A percentile compares a stretch with the other conserved stretches of the same genome.
Evolutionary conservation across 1,140 invertebrate species (phyloP).

Genomic region (Apolygus lucorum): DNA sequence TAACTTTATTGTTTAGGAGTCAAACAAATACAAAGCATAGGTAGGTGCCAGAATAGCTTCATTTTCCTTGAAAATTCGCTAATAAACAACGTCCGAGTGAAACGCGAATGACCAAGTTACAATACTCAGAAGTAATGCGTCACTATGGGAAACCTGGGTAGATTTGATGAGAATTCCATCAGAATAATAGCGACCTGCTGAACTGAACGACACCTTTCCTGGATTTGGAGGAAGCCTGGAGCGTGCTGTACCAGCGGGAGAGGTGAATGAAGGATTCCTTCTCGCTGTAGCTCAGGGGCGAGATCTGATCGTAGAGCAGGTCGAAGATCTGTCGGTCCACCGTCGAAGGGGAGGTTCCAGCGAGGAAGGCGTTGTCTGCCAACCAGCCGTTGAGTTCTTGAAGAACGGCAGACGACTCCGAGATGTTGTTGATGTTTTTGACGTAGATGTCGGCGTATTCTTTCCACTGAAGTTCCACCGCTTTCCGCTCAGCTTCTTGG

Average conservation of each 20-base stretch:
- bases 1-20: no score
- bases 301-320: conserved; percentile 2
- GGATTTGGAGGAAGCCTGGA: background rate
- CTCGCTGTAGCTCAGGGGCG: background rate
- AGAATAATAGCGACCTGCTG: background rate
- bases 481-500: background rate
- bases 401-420: background rate
- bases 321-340: background rate
- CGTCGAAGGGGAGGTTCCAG: background rate
- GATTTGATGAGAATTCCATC: no score
- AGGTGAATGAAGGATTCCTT: background rate
- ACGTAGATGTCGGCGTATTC: conserved; percentile 5
- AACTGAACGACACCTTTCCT: background rate
- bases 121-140: no score
- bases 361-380: background rate
- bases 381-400: conserved; percentile 1
- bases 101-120: no score
- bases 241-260: background rate
- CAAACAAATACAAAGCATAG: no score
- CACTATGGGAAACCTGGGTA: no score
- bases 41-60: no score
- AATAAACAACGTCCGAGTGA: no score
- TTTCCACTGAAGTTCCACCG: background rate
- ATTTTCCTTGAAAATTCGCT: no score
- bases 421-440: background rate